Conservation (phyloP, 2,888 invertebrate genomes). For the Elysia crispata region DNA sequence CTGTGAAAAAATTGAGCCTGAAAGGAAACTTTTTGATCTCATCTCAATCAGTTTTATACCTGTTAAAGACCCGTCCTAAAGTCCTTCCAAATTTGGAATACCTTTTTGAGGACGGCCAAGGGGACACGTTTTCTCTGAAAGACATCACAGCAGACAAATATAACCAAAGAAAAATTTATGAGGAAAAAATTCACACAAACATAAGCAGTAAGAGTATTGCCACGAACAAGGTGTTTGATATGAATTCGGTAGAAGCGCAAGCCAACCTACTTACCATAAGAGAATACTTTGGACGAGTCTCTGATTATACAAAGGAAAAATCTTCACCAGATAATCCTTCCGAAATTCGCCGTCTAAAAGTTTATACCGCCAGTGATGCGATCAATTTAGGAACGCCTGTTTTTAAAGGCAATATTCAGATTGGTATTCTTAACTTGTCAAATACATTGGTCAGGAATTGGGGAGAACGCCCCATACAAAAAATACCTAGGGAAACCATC, state of each 20-base stretch:
- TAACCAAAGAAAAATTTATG: too few relatives aligned
- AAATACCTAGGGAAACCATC: not conserved
- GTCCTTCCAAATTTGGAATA: not conserved
- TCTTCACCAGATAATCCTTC: not conserved
- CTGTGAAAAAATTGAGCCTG: constrained; percentile 1
- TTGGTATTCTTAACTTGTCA: constrained; percentile 13
- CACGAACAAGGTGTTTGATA: not conserved
- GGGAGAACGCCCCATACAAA: not conserved
- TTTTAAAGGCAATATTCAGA: not conserved
- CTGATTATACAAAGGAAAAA: not conserved
- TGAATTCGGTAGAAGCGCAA: not conserved
- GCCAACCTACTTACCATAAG: not conserved
- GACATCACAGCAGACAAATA: too few relatives aligned
- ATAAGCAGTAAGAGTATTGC: not conserved
- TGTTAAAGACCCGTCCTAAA: not conserved
- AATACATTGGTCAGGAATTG: constrained; percentile 25
- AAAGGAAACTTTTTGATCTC: constrained; percentile 15
- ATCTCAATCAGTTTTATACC: not conserved
- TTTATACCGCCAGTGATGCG: constrained; percentile 17
- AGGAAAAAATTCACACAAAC: too few relatives aligned
- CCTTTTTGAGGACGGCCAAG: not conserved
- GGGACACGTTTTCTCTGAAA: too few relatives aligned
- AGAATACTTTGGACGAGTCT: too few relatives aligned
- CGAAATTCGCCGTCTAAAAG: not conserved
- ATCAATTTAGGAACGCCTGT: not conserved